phyloP scores from a whole-genome alignment of 2,797 vertebrate species.

The Pangasius krempfi region DNA sequence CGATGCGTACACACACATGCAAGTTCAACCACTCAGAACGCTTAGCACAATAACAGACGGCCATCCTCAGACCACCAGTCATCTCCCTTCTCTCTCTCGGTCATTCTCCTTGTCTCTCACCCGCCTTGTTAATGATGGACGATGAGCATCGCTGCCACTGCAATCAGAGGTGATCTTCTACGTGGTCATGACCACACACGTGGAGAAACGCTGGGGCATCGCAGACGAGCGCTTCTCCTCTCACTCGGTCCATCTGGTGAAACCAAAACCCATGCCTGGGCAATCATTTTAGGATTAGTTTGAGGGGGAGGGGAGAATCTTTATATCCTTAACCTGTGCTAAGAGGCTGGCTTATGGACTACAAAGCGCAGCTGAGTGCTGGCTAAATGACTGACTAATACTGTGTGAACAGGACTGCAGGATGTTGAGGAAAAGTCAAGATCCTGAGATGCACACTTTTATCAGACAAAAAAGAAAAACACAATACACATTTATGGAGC shows the following conservation, averaged over 20 bases:
- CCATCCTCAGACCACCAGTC: constrained; percentile 45
- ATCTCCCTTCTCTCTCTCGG: constrained; percentile 29
- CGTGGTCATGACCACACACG: constrained; percentile 74
- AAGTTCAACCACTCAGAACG: constrained; percentile 34
- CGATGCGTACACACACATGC: constrained; percentile 42
- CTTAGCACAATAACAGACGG: constrained; percentile 42
- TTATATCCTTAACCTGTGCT: constrained; percentile 58
- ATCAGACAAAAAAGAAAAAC: not conserved
- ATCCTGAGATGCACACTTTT: not conserved
- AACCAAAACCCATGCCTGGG: constrained; percentile 69
- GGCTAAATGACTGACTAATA: constrained; percentile 42
- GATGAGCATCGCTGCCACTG: constrained; percentile 74
- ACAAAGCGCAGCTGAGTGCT: constrained; percentile 50
- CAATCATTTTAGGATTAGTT: constrained; percentile 61
- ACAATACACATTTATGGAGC: not conserved
- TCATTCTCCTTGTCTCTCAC: constrained; percentile 59
- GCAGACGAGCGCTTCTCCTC: constrained; percentile 69
- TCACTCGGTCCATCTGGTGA: constrained; percentile 72
- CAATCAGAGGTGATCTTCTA: constrained; percentile 79
- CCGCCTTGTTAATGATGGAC: constrained; percentile 77
- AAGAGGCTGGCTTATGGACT: constrained; percentile 49
- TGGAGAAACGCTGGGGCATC: constrained; percentile 68
- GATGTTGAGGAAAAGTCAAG: not conserved
- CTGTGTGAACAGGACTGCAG: constrained; percentile 7
- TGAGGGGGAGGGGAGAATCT: constrained; percentile 44